A percentile compares a stretch with the other conserved stretches of the same genome.
Evolutionary conservation across 2,888 invertebrate genomes (phyloP).

Genomic region (Troides oblongomaculatus): DNA sequence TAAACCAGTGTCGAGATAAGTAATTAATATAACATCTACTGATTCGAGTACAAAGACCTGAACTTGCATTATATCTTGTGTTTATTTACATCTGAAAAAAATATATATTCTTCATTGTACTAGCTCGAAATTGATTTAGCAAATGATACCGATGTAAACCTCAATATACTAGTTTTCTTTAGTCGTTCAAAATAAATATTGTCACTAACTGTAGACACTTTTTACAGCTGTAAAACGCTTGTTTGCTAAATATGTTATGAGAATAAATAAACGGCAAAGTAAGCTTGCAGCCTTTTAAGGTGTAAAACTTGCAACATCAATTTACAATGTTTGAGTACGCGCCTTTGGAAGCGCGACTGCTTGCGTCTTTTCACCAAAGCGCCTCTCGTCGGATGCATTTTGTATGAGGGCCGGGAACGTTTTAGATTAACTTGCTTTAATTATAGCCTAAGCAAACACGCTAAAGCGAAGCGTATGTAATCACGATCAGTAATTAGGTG

Average conservation of each 20-base stretch:
- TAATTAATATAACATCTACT: constrained; percentile 22
- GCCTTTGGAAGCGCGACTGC: constrained; percentile 32
- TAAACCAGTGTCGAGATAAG: constrained; percentile 13
- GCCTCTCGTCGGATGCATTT: constrained; percentile 58
- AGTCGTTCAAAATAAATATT: no score
- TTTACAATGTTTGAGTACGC: constrained; percentile 18
- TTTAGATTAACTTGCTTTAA: constrained; percentile 74
- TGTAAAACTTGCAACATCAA: constrained; percentile 16
- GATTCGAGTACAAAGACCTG: neutral
- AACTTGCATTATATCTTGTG: neutral
- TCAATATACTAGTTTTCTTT: no score
- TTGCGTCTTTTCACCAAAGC: constrained; percentile 41
- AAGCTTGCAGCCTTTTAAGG: neutral
- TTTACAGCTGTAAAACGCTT: neutral
- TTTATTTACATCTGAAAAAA: neutral
- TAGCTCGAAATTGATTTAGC: no score
- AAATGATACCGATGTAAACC: no score
- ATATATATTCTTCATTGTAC: no score
- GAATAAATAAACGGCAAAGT: neutral
- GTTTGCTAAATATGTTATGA: neutral
- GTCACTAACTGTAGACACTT: no score
- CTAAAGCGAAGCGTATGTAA: constrained; percentile 56
- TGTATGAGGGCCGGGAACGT: constrained; percentile 65
- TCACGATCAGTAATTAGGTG: constrained; percentile 75
- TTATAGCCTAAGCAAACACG: constrained; percentile 69